phyloP scores from a whole-genome alignment of 2,113 vertebrate genomes.

The Rhynchomys soricoides region DNA sequence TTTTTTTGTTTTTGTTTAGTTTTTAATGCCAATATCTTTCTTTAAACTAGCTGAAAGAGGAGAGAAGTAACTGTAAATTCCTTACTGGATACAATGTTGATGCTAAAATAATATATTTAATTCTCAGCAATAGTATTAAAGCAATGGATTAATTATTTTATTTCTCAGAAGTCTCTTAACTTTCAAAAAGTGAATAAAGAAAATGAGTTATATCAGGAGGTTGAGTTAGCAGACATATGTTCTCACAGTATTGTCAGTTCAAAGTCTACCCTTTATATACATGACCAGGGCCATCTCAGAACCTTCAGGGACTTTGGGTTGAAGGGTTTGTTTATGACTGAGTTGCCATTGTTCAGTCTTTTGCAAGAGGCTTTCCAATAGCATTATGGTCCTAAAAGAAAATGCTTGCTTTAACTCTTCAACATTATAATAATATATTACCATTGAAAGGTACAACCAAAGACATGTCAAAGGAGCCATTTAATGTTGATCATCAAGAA shows the following conservation, averaged over 20 bases:
- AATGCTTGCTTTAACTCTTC: neutral
- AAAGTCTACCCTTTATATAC: neutral
- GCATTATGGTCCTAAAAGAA: neutral
- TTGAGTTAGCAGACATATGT: neutral
- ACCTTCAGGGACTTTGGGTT: neutral
- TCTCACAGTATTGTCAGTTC: neutral
- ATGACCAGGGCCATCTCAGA: neutral
- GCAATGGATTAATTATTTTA: neutral
- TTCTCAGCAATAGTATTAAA: neutral
- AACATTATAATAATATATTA: neutral
- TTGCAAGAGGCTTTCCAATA: conserved; percentile 6
- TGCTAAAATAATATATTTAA: conserved; percentile 27
- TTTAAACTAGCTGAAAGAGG: neutral
- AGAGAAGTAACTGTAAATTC: neutral
- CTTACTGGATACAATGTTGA: conserved; percentile 25
- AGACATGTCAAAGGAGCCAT: neutral
- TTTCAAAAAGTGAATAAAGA: neutral
- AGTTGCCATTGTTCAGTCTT: neutral
- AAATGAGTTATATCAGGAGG: neutral
- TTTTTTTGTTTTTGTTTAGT: neutral
- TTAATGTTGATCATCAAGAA: conserved; percentile 16
- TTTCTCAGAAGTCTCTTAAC: neutral
- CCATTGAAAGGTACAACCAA: neutral
- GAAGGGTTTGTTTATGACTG: neutral
- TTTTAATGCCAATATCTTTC: neutral